Percentiles rank a stretch among this genome's conserved stretches.
Conservation (phyloP, 2,888 invertebrate species). For the Hirtodrosophila alboralis region DNA sequence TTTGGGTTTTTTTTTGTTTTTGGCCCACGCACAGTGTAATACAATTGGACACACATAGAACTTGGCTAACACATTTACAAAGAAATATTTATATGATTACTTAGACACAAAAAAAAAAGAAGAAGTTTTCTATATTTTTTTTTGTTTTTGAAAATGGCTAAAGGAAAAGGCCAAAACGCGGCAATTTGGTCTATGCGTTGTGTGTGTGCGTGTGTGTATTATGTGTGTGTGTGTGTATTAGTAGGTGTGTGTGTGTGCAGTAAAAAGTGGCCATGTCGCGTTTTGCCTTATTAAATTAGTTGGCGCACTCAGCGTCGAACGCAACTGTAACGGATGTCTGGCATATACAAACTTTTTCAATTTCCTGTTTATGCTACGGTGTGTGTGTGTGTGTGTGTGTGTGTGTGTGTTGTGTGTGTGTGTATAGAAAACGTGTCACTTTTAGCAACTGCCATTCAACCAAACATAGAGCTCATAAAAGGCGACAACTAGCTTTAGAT, state of each 20-base stretch:
- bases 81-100: conserved; percentile 75
- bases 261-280: conserved; percentile 69
- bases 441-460: conserved; percentile 45
- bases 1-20: too few species aligned
- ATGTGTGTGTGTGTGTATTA: conserved; percentile 15
- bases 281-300: conserved; percentile 76
- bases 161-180: conserved; percentile 37
- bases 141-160: conserved; percentile 47
- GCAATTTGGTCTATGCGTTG: conserved; percentile 30
- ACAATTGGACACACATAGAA: conserved; percentile 16
- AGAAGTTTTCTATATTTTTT: too few species aligned
- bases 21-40: conserved; percentile 21
- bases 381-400: conserved; percentile 22
- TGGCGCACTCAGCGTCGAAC: conserved; percentile 60
- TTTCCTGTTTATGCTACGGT: conserved; percentile 53
- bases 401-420: conserved; percentile 15
- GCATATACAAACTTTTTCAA: conserved; percentile 73
- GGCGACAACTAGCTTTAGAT: conserved; percentile 32
- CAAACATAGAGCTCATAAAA: conserved; percentile 39
- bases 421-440: conserved; percentile 33
- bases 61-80: conserved; percentile 50
- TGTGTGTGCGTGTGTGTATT: conserved; percentile 12
- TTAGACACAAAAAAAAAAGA: conserved; percentile 50
- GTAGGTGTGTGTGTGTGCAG: conserved; percentile 19
- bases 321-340: conserved; percentile 67